Evolutionary conservation across 2,888 invertebrate species (phyloP), one percentile per base, ranked within the genome.

Genomic region (Pardosa pseudoannulata): DNA sequence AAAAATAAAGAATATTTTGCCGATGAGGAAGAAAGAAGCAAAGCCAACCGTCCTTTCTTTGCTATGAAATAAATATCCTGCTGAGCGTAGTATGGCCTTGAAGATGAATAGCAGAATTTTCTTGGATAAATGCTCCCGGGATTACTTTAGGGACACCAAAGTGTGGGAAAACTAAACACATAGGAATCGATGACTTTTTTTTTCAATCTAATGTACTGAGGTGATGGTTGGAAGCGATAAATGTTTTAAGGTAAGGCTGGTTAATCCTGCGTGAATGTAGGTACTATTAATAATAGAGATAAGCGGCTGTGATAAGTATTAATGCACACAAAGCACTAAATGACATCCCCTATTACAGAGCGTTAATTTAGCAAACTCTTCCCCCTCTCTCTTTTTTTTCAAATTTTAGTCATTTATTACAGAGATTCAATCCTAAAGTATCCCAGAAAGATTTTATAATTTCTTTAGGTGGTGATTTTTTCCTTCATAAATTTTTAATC

Each of bases 61-160:
- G 29, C 31, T n/a, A n/a, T 11, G 46, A 72, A 46, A 72, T 72
- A 72, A 72, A 72, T 72, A 56, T 72, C 72, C 72, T 32, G 32
- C 50, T 50, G 46, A 56, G 72, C 50, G 50, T 6, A 72, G 50
- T 27, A 56, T 72, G 46, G 31, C 72, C 23, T 29, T 72, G 29
- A 56, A 72, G 56, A 72, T 72, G 72, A 72, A 72, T 72, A 56
- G 31, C n/a, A 72, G 56, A 72, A 72, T 56, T 72, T 72, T 29
- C 72, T n/a, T 56, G 31, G 32, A 72, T 56, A 56, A 67, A 67
- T 67, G 67, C 67, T 67, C 32, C n/a, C 16, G 32, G 67, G 67
- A 67, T 67, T 67, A 67, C 67, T 32, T 32, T 31, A 32, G 67
- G 32, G 67, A 32, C 32, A 67, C 67, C 67, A n/a, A 31, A 67